Conservation (phyloP, 2,113 vertebrate genomes). For the Eulacestoma nigropectus region DNA sequence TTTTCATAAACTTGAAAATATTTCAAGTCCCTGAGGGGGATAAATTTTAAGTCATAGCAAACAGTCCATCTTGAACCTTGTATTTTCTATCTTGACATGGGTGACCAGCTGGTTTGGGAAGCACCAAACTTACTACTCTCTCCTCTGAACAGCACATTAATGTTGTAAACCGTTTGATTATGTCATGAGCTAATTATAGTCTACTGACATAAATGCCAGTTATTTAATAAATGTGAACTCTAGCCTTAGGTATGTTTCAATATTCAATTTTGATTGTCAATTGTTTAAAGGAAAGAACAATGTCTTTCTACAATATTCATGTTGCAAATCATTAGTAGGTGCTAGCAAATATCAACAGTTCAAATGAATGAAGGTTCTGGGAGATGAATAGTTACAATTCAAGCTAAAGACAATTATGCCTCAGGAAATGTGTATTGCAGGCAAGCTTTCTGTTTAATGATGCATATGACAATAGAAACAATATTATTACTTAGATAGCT, state of each 20-base stretch:
- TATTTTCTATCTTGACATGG: neutral
- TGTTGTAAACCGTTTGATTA: neutral
- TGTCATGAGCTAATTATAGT: neutral
- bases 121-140: neutral
- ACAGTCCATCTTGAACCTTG: neutral
- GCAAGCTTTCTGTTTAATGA: neutral
- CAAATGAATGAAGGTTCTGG: neutral
- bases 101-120: neutral
- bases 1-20: neutral
- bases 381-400: neutral
- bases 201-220: neutral
- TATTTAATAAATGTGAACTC: neutral
- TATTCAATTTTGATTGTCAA: neutral
- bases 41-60: neutral
- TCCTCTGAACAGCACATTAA: neutral
- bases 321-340: neutral
- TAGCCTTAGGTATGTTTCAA: neutral
- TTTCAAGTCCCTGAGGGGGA: neutral
- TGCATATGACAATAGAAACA: neutral
- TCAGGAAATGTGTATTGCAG: slow-evolving; percentile 14
- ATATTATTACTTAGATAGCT: neutral
- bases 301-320: neutral
- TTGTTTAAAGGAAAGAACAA: neutral
- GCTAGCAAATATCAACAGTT: neutral
- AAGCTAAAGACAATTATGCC: neutral